phyloP scores from a whole-genome alignment of 2,888 invertebrate species.

The Lycia hirtaria region DNA sequence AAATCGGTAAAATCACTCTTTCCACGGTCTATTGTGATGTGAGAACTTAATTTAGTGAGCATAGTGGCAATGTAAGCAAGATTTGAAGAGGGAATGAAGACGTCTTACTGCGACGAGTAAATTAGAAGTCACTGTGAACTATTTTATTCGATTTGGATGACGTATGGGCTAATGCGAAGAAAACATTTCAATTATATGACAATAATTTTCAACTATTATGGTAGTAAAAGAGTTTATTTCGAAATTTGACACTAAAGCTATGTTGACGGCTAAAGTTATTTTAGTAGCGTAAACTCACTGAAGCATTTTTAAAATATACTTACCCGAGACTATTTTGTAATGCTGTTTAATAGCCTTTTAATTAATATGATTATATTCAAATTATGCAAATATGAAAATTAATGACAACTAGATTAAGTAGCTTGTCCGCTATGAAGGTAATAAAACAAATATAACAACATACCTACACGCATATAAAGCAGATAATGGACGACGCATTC shows the following conservation, averaged over 20 bases:
- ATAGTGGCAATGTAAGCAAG: slow-evolving; percentile 67
- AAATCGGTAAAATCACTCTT: slow-evolving; percentile 78
- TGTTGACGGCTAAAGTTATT: too few species aligned
- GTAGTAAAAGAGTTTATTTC: too few species aligned
- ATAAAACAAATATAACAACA: slow-evolving; percentile 47
- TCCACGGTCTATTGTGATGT: slow-evolving; percentile 78
- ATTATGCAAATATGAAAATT: slow-evolving; percentile 33
- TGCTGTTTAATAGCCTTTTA: slow-evolving; percentile 41
- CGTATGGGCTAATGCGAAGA: not conserved
- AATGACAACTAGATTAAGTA: slow-evolving; percentile 28
- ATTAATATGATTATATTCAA: slow-evolving; percentile 43
- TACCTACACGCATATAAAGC: slow-evolving; percentile 42
- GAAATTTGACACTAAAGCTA: too few species aligned
- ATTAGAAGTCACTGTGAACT: slow-evolving; percentile 25
- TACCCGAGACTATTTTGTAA: slow-evolving; percentile 11
- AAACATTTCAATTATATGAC: not conserved
- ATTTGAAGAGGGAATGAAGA: slow-evolving; percentile 74
- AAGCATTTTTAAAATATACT: not conserved
- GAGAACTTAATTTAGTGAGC: slow-evolving; percentile 83
- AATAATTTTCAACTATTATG: too few species aligned
- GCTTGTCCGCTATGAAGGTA: slow-evolving; percentile 31
- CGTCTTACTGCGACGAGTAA: slow-evolving; percentile 54
- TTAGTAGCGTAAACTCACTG: too few species aligned
- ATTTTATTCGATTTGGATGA: not conserved
- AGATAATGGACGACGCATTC: slow-evolving; percentile 46